Percentiles rank a stretch among this genome's conserved stretches.
phyloP scores from a whole-genome alignment of 2,113 vertebrate species.

The Podiceps cristatus region DNA sequence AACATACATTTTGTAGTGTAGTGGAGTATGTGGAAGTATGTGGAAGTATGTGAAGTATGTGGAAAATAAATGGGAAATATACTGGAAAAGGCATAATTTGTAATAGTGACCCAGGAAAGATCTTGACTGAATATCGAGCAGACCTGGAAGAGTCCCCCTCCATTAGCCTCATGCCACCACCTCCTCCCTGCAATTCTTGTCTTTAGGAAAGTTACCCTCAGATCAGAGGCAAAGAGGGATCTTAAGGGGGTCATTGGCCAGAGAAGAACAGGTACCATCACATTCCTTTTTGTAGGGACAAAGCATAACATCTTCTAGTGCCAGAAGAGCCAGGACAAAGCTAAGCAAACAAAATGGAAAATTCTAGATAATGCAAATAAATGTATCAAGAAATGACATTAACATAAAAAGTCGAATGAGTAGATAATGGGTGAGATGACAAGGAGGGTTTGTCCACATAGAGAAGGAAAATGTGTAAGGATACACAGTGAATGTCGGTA shows the following conservation, averaged over 20 bases:
- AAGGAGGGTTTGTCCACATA: neutral
- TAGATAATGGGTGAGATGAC: neutral
- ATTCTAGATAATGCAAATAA: neutral
- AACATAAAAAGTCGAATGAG: neutral
- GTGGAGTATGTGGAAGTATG: no score
- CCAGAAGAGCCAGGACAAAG: neutral
- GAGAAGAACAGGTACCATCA: neutral
- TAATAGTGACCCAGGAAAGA: neutral
- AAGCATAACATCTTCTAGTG: neutral
- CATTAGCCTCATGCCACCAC: neutral
- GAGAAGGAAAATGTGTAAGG: neutral
- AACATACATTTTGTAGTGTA: no score
- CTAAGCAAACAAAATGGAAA: neutral
- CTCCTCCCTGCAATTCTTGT: neutral
- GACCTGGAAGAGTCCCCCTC: neutral
- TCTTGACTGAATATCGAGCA: neutral
- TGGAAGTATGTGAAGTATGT: no score
- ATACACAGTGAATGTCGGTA: neutral
- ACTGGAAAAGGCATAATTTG: neutral
- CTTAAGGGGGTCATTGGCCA: neutral
- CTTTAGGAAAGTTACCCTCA: neutral
- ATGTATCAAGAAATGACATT: neutral
- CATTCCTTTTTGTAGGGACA: neutral
- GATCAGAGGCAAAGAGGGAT: neutral
- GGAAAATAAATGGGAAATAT: neutral